Conservation (phyloP, 2,797 vertebrate genomes). For the Coreius guichenoti region DNA sequence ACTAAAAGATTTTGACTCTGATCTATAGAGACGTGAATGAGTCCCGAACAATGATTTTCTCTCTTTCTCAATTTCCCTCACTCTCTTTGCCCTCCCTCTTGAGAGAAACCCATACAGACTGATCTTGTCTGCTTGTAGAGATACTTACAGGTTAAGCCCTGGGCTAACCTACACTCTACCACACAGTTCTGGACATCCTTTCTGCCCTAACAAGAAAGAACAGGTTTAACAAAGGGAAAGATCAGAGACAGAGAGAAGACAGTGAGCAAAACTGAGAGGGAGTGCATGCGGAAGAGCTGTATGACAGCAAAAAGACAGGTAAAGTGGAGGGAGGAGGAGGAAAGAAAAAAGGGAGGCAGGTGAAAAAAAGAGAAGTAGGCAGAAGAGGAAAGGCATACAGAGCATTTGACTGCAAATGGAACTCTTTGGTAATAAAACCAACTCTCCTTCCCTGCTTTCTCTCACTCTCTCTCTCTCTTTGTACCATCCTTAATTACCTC, state of each 20-base stretch:
- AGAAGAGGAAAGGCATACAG: constrained; percentile 33
- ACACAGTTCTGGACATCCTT: constrained; percentile 14
- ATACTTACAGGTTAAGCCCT: constrained; percentile 40
- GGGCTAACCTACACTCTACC: constrained; percentile 29
- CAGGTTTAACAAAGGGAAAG: constrained; percentile 11
- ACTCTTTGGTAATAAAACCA: constrained; percentile 59
- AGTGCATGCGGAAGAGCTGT: neutral
- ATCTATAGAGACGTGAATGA: constrained; percentile 27
- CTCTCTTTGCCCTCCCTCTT: constrained; percentile 11
- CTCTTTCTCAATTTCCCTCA: constrained; percentile 17
- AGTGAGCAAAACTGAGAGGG: neutral
- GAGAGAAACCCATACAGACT: constrained; percentile 21
- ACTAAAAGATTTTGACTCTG: constrained; percentile 41
- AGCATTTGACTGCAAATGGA: constrained; percentile 47
- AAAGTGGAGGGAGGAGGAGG: constrained; percentile 1
- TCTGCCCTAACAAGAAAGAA: constrained; percentile 16
- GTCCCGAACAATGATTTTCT: constrained; percentile 27
- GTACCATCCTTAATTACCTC: constrained; percentile 80
- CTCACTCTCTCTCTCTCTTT: constrained; percentile 52
- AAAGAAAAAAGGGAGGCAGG: constrained; percentile 12
- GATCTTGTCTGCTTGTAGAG: constrained; percentile 39
- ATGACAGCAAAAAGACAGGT: constrained; percentile 22
- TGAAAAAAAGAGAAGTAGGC: constrained; percentile 17
- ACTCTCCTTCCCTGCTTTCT: constrained; percentile 32
- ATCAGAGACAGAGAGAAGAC: constrained; percentile 29